A percentile compares a stretch with the other conserved stretches of the same genome.
Evolutionary conservation across 2,113 vertebrate species (phyloP).

Genomic region (Rhinogobius similis): DNA sequence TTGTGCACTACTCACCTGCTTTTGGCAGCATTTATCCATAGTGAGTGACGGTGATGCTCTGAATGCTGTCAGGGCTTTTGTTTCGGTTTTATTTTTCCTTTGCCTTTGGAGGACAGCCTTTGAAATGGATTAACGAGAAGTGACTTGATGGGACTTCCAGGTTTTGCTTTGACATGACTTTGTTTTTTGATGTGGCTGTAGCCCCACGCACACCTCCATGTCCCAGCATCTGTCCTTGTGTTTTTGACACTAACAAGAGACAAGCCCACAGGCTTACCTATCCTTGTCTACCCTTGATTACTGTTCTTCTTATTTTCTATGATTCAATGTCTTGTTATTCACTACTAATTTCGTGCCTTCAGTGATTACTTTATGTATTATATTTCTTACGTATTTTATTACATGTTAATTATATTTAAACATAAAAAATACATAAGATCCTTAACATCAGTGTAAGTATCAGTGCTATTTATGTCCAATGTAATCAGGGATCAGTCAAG

Average conservation of each 20-base stretch:
- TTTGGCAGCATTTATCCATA: slow-evolving; percentile 15
- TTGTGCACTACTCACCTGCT: background rate
- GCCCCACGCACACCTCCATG: slow-evolving; percentile 23
- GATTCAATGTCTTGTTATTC: background rate
- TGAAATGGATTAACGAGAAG: slow-evolving; percentile 59
- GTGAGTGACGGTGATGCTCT: slow-evolving; percentile 30
- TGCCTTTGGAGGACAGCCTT: slow-evolving; percentile 49
- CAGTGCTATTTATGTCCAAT: background rate
- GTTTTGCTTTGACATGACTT: slow-evolving; percentile 55
- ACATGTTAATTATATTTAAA: background rate
- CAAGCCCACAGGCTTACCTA: slow-evolving; percentile 27
- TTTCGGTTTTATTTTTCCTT: slow-evolving; percentile 29
- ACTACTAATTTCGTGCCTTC: background rate
- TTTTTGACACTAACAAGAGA: slow-evolving; percentile 32
- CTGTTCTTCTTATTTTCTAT: background rate
- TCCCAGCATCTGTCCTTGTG: slow-evolving; percentile 49
- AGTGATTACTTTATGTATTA: background rate
- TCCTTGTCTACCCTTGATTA: slow-evolving; percentile 15
- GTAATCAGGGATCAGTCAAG: background rate
- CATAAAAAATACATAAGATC: background rate
- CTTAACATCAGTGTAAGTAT: background rate
- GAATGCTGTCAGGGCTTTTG: slow-evolving; percentile 48
- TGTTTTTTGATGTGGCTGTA: slow-evolving; percentile 49
- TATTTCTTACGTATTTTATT: background rate
- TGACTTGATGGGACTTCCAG: slow-evolving; percentile 59